Conservation (phyloP, 2,113 vertebrate genomes). For the Heptranchias perlo region DNA sequence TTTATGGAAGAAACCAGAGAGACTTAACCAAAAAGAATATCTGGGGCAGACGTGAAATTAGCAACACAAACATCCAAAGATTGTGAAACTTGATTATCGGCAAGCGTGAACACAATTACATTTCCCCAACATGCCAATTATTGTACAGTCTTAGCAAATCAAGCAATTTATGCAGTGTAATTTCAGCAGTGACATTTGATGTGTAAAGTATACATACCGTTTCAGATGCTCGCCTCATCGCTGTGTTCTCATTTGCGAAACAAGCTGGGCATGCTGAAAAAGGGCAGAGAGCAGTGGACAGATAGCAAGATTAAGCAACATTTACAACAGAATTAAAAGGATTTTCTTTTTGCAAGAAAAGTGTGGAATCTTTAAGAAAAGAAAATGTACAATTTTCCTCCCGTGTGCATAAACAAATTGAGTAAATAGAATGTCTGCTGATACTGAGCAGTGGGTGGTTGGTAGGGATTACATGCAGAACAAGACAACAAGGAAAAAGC, state of each 20-base stretch:
- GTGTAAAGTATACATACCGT: constrained; percentile 63
- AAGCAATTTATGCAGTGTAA: constrained; percentile 22
- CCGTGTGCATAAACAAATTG: background rate
- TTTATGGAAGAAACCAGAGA: too few species aligned
- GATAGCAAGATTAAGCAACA: constrained; percentile 60
- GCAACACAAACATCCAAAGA: background rate
- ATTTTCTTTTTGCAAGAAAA: constrained; percentile 11
- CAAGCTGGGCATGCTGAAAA: constrained; percentile 66
- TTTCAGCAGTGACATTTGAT: background rate
- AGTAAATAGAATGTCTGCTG: background rate
- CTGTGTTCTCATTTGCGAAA: constrained; percentile 61
- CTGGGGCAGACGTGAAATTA: background rate
- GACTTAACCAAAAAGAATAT: background rate
- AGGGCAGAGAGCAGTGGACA: constrained; percentile 69
- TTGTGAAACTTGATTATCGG: background rate
- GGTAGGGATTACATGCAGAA: background rate
- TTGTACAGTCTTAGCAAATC: background rate
- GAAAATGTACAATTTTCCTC: constrained; percentile 41
- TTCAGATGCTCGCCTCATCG: constrained; percentile 61
- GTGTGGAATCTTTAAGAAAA: constrained; percentile 38
- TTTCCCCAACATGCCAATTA: background rate
- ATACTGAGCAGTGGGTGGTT: background rate
- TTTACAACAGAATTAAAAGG: constrained; percentile 48
- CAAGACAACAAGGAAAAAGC: background rate
- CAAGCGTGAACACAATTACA: background rate